These are phyloP conservation scores for Hydrocynus forskahlii DNA, from an alignment of 2,797 vertebrate genomes.

Conservation along the genomic window DNA sequence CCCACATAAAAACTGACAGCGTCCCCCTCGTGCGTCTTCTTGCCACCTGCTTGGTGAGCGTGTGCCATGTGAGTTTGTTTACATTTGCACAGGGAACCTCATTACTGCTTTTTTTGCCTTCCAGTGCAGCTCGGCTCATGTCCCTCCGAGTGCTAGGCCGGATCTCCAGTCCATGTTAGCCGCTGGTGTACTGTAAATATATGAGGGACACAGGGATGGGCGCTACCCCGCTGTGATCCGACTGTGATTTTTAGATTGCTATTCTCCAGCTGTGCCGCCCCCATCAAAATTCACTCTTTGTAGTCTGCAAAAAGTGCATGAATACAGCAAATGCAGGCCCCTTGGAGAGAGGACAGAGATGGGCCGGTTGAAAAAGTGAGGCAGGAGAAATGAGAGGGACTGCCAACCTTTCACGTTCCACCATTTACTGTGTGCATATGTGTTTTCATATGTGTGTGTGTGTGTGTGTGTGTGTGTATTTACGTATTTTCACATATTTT, in stretches of 20 bases:
- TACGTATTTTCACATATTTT: background rate
- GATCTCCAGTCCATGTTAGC: conserved; percentile 48
- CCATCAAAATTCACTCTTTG: conserved; percentile 57
- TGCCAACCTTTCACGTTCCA: conserved; percentile 14
- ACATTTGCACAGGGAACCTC: conserved; percentile 14
- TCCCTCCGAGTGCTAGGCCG: conserved; percentile 32
- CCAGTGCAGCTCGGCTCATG: conserved; percentile 36
- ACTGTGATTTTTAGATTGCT: conserved; percentile 60
- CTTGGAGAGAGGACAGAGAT: conserved; percentile 47
- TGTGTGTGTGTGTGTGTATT: background rate
- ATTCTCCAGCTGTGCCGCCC: conserved; percentile 51
- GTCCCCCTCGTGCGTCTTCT: conserved; percentile 23
- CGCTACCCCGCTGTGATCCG: conserved; percentile 39
- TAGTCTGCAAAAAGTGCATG: conserved; percentile 45
- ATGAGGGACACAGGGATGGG: conserved; percentile 43
- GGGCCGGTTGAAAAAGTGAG: conserved; percentile 42
- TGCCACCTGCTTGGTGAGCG: background rate
- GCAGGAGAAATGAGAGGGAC: conserved; percentile 27
- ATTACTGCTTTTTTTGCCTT: conserved; percentile 36
- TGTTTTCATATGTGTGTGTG: background rate
- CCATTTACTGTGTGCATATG: conserved; percentile 3
- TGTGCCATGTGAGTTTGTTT: conserved; percentile 13
- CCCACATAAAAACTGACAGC: conserved; percentile 29
- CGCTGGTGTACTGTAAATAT: conserved; percentile 47
- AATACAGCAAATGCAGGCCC: conserved; percentile 35